These are phyloP conservation scores for Zophobas atratus DNA, from an alignment of 1,140 invertebrate genomes.

Conservation along the genomic window DNA sequence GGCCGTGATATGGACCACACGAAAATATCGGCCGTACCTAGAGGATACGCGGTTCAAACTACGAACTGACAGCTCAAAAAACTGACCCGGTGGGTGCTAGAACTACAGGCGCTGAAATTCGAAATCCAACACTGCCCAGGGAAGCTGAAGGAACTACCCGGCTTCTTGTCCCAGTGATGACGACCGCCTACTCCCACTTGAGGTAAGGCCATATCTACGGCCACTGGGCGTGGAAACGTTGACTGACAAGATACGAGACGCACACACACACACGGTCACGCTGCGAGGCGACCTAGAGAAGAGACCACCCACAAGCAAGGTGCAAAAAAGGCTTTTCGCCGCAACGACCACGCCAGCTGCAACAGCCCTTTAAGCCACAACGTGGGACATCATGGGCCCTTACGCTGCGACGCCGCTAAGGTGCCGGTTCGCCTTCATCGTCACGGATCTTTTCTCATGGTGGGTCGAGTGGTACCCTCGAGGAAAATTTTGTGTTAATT, in stretches of 20 bases:
- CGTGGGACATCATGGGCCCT: slow-evolving; percentile 1
- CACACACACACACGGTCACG: too few species aligned
- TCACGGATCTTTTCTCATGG: background rate
- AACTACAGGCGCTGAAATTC: slow-evolving; percentile 58
- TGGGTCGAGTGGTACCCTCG: background rate
- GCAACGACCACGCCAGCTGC: slow-evolving; percentile 8
- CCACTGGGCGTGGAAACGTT: too few species aligned
- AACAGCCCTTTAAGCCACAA: background rate
- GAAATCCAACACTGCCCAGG: slow-evolving; percentile 53
- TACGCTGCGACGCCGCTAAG: background rate
- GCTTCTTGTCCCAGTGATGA: slow-evolving; percentile 44
- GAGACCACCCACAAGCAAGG: too few species aligned
- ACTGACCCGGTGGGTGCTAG: slow-evolving; percentile 59
- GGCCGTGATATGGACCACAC: slow-evolving; percentile 67
- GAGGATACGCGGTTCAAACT: slow-evolving; percentile 56
- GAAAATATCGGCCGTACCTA: slow-evolving; percentile 62
- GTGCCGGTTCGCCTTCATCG: background rate
- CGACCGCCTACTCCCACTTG: background rate
- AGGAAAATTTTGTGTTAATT: too few species aligned
- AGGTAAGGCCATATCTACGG: too few species aligned
- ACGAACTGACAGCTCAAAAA: slow-evolving; percentile 53
- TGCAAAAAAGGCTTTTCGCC: background rate
- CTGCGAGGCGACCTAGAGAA: too few species aligned
- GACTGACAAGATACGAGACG: too few species aligned
- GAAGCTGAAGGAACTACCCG: slow-evolving; percentile 58